Evolutionary conservation across 2,113 vertebrate species (phyloP).

Genomic region (Podilymbus podiceps): DNA sequence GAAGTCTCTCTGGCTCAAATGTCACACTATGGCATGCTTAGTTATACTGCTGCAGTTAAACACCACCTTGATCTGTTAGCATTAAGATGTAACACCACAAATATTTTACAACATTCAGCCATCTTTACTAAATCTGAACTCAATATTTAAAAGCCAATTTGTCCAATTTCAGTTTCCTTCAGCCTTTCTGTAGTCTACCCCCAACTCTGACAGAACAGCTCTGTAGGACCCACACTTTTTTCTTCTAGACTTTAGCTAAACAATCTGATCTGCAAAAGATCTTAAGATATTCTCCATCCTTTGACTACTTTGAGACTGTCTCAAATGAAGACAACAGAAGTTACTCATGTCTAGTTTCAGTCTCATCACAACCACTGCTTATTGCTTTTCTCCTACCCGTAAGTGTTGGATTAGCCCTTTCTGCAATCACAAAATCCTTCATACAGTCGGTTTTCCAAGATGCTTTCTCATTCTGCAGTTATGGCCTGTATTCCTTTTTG

Average conservation of each 20-base stretch:
- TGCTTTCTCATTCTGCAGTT: not conserved
- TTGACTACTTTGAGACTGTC: not conserved
- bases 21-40: accelerated
- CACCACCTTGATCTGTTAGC: not conserved
- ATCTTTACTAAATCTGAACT: not conserved
- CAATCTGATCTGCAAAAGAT: not conserved
- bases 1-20: not conserved
- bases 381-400: not conserved
- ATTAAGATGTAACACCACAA: not conserved
- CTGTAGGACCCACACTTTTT: not conserved
- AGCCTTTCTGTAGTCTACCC: not conserved
- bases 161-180: not conserved
- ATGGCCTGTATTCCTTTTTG: not conserved
- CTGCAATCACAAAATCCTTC: not conserved
- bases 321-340: not conserved
- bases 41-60: not conserved
- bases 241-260: not conserved
- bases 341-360: not conserved
- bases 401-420: not conserved
- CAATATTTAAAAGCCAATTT: not conserved
- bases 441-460: not conserved
- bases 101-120: not conserved
- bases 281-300: not conserved
- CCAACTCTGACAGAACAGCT: not conserved
- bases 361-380: not conserved